Evolutionary conservation across 2,113 vertebrate species (phyloP), one percentile per base, ranked within the genome.

Genomic region (Hymenochirus boettgeri): DNA sequence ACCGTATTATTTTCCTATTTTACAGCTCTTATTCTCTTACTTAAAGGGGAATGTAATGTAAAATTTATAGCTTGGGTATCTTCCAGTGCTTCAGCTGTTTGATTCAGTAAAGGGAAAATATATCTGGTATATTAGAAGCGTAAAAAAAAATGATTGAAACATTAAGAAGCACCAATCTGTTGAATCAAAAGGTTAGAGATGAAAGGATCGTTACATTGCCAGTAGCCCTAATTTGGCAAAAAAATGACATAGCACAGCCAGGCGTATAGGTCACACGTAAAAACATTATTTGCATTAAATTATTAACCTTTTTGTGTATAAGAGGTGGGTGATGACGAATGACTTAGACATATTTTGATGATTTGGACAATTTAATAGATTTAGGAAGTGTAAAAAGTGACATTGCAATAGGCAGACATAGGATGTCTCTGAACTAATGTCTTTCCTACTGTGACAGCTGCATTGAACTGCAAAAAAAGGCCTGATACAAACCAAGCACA

Each of bases 11-110:
- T 74, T 82, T 71, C 79, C 82, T 83, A 83, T 80, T 84, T 84
- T 75, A 84, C 75, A 75, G 15, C 69, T 76, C 80, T 80, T 79
- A 80, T 82, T 84, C 78, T 78, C 81, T 79, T 75, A 77, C 82
- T 82, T 80, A 80, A 82, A 83, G 4, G 77, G 77, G 74, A 73
- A 72, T 72, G 79, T 79, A 69, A 82, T 80, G 74, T 72, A 84
- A 84, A 79, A 84, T 81, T 79, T 77, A 84, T 84, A 79, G 78
- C 74, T 72, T 29, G 52, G 74, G 77, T 70, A 60, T 74, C 76
- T 80, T 62, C 45, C 76, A 77, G n/a, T 0, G 76, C 70, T 31
- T 65, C 42, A 59, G 71, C 69, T n/a, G n/a, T 52, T 58, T 58
- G 65, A 53, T 22, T 58, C 46, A n/a, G 73, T 60, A 64, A 76